Evolutionary conservation across 2,113 vertebrate genomes (phyloP).

Genomic region (Papio anubis): DNA sequence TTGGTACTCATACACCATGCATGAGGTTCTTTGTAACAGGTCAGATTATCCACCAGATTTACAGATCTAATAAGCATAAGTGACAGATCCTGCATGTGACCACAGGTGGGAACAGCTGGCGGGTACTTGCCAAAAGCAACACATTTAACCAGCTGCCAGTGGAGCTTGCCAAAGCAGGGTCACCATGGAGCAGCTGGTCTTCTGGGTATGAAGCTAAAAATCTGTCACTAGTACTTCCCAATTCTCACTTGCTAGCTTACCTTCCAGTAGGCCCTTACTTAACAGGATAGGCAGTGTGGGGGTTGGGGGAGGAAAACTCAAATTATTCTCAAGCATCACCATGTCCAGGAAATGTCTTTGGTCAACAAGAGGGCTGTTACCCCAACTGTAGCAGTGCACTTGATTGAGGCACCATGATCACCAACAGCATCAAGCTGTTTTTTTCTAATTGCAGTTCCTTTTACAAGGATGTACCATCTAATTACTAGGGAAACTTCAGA

Average conservation of each 20-base stretch:
- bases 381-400: background rate
- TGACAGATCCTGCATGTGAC: slow-evolving; percentile 65
- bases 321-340: background rate
- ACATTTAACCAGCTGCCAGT: slow-evolving; percentile 68
- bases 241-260: slow-evolving; percentile 46
- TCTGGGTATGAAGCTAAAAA: slow-evolving; percentile 56
- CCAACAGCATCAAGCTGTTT: background rate
- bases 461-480: background rate
- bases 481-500: slow-evolving; percentile 50
- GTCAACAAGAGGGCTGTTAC: background rate
- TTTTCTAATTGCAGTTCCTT: background rate
- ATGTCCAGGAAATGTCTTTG: background rate
- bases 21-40: slow-evolving; percentile 38
- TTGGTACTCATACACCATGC: background rate
- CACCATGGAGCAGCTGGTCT: slow-evolving; percentile 65
- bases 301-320: background rate
- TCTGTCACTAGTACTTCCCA: slow-evolving; percentile 45
- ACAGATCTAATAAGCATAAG: slow-evolving; percentile 63
- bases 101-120: slow-evolving; percentile 76
- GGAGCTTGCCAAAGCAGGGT: slow-evolving; percentile 63
- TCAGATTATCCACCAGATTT: slow-evolving; percentile 59
- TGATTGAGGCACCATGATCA: background rate
- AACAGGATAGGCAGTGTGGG: background rate
- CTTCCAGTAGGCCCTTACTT: slow-evolving; percentile 37
- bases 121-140: slow-evolving; percentile 67